phyloP scores from a whole-genome alignment of 1,140 invertebrate species.

The Thrips palmi region DNA sequence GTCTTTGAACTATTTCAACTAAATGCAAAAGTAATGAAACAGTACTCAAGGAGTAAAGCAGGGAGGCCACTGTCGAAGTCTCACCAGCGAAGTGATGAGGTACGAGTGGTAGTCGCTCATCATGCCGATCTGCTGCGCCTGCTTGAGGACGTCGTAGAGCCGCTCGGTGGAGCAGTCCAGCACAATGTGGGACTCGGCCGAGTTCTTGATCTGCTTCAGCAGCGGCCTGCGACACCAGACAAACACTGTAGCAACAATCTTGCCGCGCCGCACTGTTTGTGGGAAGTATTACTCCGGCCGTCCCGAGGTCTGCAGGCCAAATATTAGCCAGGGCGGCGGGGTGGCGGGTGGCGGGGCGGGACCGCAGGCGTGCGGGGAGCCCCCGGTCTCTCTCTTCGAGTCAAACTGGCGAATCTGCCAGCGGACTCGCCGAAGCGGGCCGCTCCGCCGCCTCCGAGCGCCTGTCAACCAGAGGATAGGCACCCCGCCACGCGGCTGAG shows the following conservation, averaged over 20 bases:
- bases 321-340: slow-evolving; percentile 1
- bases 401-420: no score
- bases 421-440: no score
- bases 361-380: neutral
- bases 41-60: no score
- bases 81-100: slow-evolving; percentile 72
- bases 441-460: no score
- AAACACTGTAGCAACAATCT: slow-evolving; percentile 5
- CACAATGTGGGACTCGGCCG: slow-evolving; percentile 76
- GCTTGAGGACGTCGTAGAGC: slow-evolving; percentile 68
- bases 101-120: slow-evolving; percentile 88
- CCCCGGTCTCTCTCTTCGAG: no score
- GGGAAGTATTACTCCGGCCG: slow-evolving; percentile 5
- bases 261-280: neutral
- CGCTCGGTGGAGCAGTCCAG: slow-evolving; percentile 75
- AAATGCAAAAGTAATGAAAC: no score
- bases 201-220: slow-evolving; percentile 80
- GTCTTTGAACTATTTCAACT: neutral
- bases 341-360: slow-evolving; percentile 9
- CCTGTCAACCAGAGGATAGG: no score
- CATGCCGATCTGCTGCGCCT: slow-evolving; percentile 88
- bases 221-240: slow-evolving; percentile 50
- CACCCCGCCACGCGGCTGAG: no score
- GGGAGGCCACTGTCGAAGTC: slow-evolving; percentile 20
- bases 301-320: neutral